phyloP scores from a whole-genome alignment of 2,797 vertebrate genomes.

The Enteromius thamalakanensis region DNA sequence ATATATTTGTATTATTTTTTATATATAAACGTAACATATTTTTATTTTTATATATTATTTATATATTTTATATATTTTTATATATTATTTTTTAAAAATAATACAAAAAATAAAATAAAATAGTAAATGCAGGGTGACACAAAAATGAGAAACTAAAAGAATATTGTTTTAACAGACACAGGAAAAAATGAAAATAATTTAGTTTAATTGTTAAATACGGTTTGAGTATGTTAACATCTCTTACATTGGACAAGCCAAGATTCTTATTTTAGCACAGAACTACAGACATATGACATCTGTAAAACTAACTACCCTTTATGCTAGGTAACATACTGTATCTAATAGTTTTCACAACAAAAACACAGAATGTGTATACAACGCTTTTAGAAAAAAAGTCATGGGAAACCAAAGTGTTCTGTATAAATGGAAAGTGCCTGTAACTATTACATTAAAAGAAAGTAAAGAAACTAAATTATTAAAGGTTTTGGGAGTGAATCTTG shows the following conservation, averaged over 20 bases:
- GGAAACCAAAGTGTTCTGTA: constrained; percentile 1
- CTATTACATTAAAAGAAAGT: constrained; percentile 1
- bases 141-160: not conserved
- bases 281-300: not conserved
- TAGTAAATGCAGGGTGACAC: not conserved
- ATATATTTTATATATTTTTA: no score
- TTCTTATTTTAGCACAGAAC: not conserved
- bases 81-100: not conserved
- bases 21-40: no score
- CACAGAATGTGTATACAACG: not conserved
- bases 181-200: not conserved
- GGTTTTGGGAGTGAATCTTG: not conserved
- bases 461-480: not conserved
- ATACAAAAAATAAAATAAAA: not conserved
- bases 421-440: constrained; percentile 15
- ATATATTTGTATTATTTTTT: no score
- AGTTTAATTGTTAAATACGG: not conserved
- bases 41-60: no score
- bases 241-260: not conserved
- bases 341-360: not conserved
- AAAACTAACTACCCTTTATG: not conserved
- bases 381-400: not conserved
- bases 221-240: not conserved
- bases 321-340: not conserved
- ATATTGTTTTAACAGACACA: not conserved